Conservation (phyloP, 2,113 vertebrate species). For the Rhea pennata region DNA sequence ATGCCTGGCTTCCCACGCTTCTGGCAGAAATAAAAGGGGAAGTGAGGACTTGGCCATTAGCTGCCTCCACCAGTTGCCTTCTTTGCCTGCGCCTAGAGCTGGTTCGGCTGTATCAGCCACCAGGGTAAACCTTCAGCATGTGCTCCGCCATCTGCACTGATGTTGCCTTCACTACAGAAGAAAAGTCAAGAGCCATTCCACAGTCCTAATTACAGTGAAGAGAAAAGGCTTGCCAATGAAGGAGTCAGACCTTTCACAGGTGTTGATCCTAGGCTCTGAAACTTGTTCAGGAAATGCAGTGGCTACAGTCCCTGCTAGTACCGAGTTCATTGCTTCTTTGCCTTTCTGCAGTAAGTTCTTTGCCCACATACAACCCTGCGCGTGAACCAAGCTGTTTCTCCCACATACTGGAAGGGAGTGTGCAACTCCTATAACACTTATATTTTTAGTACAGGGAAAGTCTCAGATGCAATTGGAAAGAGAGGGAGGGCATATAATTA, state of each 20-base stretch:
- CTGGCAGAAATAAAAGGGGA: neutral
- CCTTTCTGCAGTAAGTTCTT: neutral
- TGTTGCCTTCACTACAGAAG: neutral
- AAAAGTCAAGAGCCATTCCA: neutral
- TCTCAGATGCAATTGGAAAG: neutral
- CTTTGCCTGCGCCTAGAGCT: neutral
- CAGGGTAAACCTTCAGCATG: neutral
- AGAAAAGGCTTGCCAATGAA: neutral
- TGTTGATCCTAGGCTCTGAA: neutral
- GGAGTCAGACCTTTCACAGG: neutral
- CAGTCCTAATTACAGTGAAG: neutral
- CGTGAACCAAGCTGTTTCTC: neutral
- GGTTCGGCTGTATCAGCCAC: neutral
- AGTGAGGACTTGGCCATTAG: neutral
- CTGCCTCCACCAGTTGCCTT: neutral
- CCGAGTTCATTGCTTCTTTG: too few species aligned
- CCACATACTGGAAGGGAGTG: neutral
- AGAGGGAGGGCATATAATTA: neutral
- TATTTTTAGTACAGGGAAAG: neutral
- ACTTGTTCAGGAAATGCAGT: neutral
- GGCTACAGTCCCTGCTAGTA: neutral
- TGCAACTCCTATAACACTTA: accelerated
- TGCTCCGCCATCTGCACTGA: neutral
- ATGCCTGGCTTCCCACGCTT: too few species aligned
- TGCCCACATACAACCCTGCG: accelerated